Base-by-base conservation (phyloP, 2,113 vertebrate genomes). In the Notothenia rossii region DNA sequence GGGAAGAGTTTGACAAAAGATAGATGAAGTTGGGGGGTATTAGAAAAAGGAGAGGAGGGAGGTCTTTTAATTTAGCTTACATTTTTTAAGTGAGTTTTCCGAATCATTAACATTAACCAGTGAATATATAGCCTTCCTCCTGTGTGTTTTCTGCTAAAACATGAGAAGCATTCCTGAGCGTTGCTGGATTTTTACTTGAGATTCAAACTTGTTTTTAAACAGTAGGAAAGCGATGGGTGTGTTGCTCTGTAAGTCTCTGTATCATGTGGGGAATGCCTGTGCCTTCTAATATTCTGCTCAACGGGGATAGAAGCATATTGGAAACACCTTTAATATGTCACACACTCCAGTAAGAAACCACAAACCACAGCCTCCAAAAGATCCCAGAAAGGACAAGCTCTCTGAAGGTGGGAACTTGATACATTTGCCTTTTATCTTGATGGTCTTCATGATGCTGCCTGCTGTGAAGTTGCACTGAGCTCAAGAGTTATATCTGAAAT, bases 131-230 rank as follows among this genome's bases (percentile, higher is more conserved):
- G 22, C 33, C 14, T 46, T 40, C 6, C 10, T 45, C 9, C 29
- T 54, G 22, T 33, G 29, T 65, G 33, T 78, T 79, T 55, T 17
- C 59, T 6, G 7, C 33, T 9, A 50, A 65, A 46, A 61, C 20
- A 40, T 87, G 58, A 62, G 53, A 77, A 13, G 48, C 51, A 76
- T 68, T 83, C 56, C 46, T 76, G 4, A 11, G 22, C 3, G 4
- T 48, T 48, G 22, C 43, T 51, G 11, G 10, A 22, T n/a, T 40
- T 40, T 58, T 13, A 53, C 54, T 45, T 53, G n/a, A 20, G 10
- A 58, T 48, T 12, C 11, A 74, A 20, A 3, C 15, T 64, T 40
- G 58, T 48, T 13, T 36, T 79, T 71, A 78, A 1, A 8, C 40
- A 29, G 49, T 29, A 7, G 20, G 50, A 43, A n/a, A 3, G 20